Percentiles rank a stretch among this genome's conserved stretches.
phyloP scores from a whole-genome alignment of 2,888 invertebrate genomes.

The Volucella inanis region DNA sequence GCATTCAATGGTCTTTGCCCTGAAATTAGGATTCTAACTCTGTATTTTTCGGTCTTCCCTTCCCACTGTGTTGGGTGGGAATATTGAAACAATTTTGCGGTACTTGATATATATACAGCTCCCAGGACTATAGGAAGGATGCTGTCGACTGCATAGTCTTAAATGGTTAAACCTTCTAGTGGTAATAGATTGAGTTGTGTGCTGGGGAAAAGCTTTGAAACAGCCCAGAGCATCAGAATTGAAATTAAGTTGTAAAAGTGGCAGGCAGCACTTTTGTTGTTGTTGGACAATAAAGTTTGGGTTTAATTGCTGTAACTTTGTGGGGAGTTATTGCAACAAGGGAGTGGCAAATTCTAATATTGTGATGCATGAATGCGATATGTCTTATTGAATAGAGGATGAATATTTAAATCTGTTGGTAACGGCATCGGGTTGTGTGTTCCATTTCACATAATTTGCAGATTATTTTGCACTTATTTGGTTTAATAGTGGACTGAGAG shows the following conservation, averaged over 20 bases:
- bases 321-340: constrained; percentile 10
- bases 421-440: constrained; percentile 14
- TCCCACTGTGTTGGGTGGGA: neutral
- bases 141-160: too few species aligned
- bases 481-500: neutral
- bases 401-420: constrained; percentile 35
- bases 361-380: neutral
- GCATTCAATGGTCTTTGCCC: constrained; percentile 11
- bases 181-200: too few species aligned
- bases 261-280: neutral
- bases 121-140: too few species aligned
- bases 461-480: constrained; percentile 15
- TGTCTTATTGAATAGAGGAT: neutral
- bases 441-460: constrained; percentile 21
- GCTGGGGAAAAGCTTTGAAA: too few species aligned
- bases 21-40: constrained; percentile 38
- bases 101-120: too few species aligned
- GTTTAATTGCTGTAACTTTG: constrained; percentile 42
- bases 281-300: neutral
- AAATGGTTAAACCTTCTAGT: too few species aligned
- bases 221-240: too few species aligned
- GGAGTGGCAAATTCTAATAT: neutral
- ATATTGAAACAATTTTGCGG: too few species aligned
- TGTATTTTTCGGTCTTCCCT: constrained; percentile 11
- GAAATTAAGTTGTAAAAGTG: too few species aligned